Evolutionary conservation across 2,888 invertebrate species (phyloP).

Genomic region (Cepaea hortensis): DNA sequence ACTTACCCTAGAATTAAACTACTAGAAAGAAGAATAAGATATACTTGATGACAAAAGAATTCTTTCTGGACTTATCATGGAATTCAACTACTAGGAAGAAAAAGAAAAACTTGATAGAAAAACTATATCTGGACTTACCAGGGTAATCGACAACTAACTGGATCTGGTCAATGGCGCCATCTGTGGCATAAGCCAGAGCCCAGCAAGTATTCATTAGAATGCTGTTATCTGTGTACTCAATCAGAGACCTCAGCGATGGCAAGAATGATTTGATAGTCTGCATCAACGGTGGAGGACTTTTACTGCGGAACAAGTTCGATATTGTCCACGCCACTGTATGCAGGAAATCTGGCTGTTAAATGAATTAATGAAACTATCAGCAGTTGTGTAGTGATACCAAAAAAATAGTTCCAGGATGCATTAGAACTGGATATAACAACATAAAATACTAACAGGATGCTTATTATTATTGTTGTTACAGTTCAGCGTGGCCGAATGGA

Average conservation of each 20-base stretch:
- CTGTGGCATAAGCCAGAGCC: slow-evolving; percentile 95
- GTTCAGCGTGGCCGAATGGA: no score
- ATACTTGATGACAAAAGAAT: no score
- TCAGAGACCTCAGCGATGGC: slow-evolving; percentile 85
- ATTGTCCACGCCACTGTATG: slow-evolving; percentile 95
- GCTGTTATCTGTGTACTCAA: slow-evolving; percentile 85
- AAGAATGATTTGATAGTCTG: slow-evolving; percentile 85
- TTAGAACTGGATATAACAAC: no score
- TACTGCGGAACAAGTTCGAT: slow-evolving; percentile 95
- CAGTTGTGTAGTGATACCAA: no score
- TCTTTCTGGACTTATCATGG: no score
- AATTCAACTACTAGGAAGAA: no score
- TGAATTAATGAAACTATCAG: not conserved
- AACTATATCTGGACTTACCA: slow-evolving; percentile 55
- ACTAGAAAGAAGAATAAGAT: no score
- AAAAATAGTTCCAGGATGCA: no score
- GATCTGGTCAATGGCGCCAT: slow-evolving; percentile 93
- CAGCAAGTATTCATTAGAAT: slow-evolving; percentile 92
- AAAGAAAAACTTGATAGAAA: not conserved
- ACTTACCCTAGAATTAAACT: no score
- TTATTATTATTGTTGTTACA: no score
- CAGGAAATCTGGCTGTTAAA: slow-evolving; percentile 79
- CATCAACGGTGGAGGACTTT: slow-evolving; percentile 91
- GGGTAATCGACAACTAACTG: slow-evolving; percentile 79
- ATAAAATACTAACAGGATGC: no score